Evolutionary conservation across 2,888 invertebrate genomes (phyloP), one percentile per base, ranked within the genome.

Genomic region (Kuschelorhynchus macadamiae): DNA sequence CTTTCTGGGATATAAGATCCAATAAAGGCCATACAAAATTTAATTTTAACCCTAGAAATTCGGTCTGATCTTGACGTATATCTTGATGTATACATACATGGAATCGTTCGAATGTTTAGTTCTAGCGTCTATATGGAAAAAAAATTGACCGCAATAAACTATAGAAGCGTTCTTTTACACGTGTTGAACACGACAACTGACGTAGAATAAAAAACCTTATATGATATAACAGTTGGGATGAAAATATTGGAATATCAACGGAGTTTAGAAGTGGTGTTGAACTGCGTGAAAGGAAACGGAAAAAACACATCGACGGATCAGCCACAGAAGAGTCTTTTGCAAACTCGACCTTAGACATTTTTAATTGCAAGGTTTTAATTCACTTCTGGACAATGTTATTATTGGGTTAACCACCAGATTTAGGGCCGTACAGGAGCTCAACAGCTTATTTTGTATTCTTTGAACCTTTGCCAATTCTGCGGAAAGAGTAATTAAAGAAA

Each of bases 271-370:
- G 47, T 21, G 21, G 20, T 21, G 12, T n/a, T 47, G 20, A 47
- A n/a, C 32, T 33, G 17, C 53, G 32, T 5, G 36, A 33, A 53
- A 53, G 53, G 17, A 53, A 53, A 33, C 3, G 32, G 21, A 53
- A 50, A 25, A 53, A 53, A 53, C 36, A 33, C 36, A 36, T 53
- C 16, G 53, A 33, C 36, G 33, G 36, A 30, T 53, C 53, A 36
- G 36, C 53, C 33, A 53, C 53, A 30, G 53, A 50, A 25, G 30
- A 50, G 2, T 20, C 25, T 50, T 50, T 50, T 12, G 14, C 30
- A 11, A 44, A 44, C 2, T 44, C 16, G 16, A 44, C 33, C 25
- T 8, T 8, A 32, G 9, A 30, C 5, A 44, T 7, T 14, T 44
- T 44, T n/a, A 44, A 44, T 9, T 44, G 44, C 16, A 44, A 44